A percentile compares a stretch with the other conserved stretches of the same genome.
Conservation (phyloP, 2,888 invertebrate genomes). For the Trilocha varians region DNA sequence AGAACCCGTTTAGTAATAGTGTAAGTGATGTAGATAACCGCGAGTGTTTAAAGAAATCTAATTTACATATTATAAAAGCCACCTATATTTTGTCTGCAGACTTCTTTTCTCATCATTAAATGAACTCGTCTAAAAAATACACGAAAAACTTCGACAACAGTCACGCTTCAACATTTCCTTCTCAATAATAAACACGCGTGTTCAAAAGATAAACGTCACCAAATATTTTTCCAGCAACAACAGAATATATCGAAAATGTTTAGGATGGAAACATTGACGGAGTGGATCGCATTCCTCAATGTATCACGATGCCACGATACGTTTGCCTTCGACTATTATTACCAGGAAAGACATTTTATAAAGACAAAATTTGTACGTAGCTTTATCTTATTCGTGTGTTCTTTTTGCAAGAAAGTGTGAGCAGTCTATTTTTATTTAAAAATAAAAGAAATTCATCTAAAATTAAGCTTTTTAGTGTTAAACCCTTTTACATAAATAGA, state of each 20-base stretch:
- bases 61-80: too few relatives aligned
- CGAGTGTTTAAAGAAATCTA: too few relatives aligned
- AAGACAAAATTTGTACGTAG: neutral
- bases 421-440: too few relatives aligned
- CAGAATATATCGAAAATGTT: conserved; percentile 24
- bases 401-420: neutral
- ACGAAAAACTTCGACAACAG: too few relatives aligned
- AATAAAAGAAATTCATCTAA: too few relatives aligned
- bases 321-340: conserved; percentile 12
- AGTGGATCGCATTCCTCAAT: conserved; percentile 26
- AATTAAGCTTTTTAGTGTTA: too few relatives aligned
- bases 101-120: too few relatives aligned
- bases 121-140: too few relatives aligned
- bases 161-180: neutral
- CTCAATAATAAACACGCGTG: neutral
- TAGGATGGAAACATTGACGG: conserved; percentile 25
- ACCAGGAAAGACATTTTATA: neutral
- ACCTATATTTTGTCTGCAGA: too few relatives aligned
- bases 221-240: conserved; percentile 20
- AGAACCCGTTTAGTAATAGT: too few relatives aligned
- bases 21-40: too few relatives aligned
- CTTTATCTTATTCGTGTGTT: neutral
- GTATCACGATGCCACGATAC: conserved; percentile 23
- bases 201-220: conserved; percentile 1
- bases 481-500: too few relatives aligned